These are phyloP conservation scores for Enteromius mattozi DNA, from an alignment of 2,797 vertebrate species.

Conservation along the genomic window DNA sequence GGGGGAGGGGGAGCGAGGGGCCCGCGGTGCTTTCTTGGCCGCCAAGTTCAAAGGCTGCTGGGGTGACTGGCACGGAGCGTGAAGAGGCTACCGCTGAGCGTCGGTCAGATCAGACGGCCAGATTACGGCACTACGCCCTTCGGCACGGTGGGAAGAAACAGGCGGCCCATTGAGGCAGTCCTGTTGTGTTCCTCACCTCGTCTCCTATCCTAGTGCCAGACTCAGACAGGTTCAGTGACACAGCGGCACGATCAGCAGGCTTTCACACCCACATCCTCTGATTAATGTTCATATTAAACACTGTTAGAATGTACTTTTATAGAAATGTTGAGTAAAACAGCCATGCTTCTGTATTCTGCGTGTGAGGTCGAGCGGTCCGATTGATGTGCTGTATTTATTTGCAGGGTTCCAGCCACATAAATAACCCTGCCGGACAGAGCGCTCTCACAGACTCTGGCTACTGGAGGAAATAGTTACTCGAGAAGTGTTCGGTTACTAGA, in stretches of 20 bases:
- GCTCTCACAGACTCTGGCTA: constrained; percentile 39
- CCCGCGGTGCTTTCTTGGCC: constrained; percentile 71
- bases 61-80: constrained; percentile 60
- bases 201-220: background rate
- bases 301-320: background rate
- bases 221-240: constrained; percentile 14
- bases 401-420: constrained; percentile 37
- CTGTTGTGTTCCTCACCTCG: constrained; percentile 21
- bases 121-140: constrained; percentile 43
- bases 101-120: constrained; percentile 65
- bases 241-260: background rate
- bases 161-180: constrained; percentile 47
- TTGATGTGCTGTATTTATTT: constrained; percentile 47
- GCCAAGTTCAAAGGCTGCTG: constrained; percentile 74
- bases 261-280: constrained; percentile 4
- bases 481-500: constrained; percentile 27
- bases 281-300: constrained; percentile 20
- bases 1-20: constrained; percentile 1
- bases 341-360: background rate
- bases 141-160: constrained; percentile 45
- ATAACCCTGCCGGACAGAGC: constrained; percentile 28
- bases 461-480: constrained; percentile 25
- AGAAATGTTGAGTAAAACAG: constrained; percentile 8
- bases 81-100: constrained; percentile 67
- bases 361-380: constrained; percentile 24